phyloP scores from a whole-genome alignment of 2,113 vertebrate genomes.

The Seriola rivoliana region DNA sequence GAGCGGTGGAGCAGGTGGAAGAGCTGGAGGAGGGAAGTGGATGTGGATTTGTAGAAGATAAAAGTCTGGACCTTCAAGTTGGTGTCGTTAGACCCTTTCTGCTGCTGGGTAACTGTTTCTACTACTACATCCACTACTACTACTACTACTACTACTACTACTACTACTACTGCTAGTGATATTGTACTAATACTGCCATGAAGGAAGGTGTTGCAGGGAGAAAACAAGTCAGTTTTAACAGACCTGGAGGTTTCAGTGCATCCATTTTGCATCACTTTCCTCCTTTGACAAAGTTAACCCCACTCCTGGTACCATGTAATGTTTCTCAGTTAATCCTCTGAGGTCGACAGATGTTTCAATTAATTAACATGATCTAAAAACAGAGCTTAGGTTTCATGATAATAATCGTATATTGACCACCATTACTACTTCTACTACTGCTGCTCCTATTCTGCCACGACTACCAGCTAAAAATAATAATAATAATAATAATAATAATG shows the following conservation, averaged over 20 bases:
- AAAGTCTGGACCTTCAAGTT: slow-evolving; percentile 91
- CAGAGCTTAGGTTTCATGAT: too few relatives aligned
- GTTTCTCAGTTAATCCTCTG: too few relatives aligned
- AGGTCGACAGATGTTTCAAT: too few relatives aligned
- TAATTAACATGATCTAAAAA: too few relatives aligned
- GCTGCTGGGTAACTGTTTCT: slow-evolving; percentile 83
- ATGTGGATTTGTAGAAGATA: slow-evolving; percentile 91
- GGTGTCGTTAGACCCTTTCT: slow-evolving; percentile 91
- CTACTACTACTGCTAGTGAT: not conserved
- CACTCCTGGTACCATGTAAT: too few relatives aligned
- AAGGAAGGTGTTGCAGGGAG: too few relatives aligned
- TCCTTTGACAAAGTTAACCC: too few relatives aligned
- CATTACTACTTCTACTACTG: not conserved
- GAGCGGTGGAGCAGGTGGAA: slow-evolving; percentile 42
- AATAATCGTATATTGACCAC: not conserved
- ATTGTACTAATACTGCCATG: not conserved
- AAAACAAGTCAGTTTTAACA: too few relatives aligned
- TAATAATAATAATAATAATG: not conserved
- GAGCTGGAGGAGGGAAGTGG: slow-evolving; percentile 57
- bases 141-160: not conserved
- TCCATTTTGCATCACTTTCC: too few relatives aligned
- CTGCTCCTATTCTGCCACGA: not conserved
- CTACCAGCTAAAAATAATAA: not conserved
- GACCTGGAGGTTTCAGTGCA: too few relatives aligned
- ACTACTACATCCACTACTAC: too few relatives aligned